Base-by-base conservation (phyloP, 2,797 vertebrate species). In the Lepus townsendii region DNA sequence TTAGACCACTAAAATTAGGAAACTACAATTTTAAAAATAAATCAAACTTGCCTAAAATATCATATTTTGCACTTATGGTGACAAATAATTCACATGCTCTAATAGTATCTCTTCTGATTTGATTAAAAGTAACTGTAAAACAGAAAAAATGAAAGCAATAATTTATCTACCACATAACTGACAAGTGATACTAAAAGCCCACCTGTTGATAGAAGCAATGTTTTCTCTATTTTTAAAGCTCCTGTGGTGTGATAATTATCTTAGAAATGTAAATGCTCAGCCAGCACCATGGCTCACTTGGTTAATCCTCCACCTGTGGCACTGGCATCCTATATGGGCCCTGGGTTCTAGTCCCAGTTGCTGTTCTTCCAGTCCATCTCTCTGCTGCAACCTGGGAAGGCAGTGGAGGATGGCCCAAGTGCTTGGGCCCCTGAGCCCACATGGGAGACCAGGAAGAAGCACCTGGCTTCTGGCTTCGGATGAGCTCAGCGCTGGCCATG, bases 121-220 rank as follows among this genome's bases (percentile, higher is more conserved):
- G 8, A 9, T 83, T 89, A 19, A 84, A 71, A 94, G 60, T 83
- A 75, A 88, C 27, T 54, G 16, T 83, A 63, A 88, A 38, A 50
- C 11, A 57, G 38, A 30, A 83, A 27, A 72, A 77, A 60, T 19
- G 35, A 52, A 47, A 76, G 12, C 22, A 78, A 77, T 73, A 54
- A 54, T 22, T 62, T 86, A 93, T 79, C 7, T 1, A 20, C 24
- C 26, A 0, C 10, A 42, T 80, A 76, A 91, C 20, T 93, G n/a
- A 76, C n/a, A 73, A 32, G 0, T 73, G 57, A 82, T 20, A 30
- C 20, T 90, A 72, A 79, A 17, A 83, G 7, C 62, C 12, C 83
- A 30, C 13, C 24, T 63, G 22, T 42, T 80, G 65, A 54, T 66
- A 69, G 1, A 13, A 76, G 16, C 35, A 93, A 47, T 0, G 42